Base-by-base conservation (phyloP, 2,113 vertebrate species). In the Zosterops lateralis region DNA sequence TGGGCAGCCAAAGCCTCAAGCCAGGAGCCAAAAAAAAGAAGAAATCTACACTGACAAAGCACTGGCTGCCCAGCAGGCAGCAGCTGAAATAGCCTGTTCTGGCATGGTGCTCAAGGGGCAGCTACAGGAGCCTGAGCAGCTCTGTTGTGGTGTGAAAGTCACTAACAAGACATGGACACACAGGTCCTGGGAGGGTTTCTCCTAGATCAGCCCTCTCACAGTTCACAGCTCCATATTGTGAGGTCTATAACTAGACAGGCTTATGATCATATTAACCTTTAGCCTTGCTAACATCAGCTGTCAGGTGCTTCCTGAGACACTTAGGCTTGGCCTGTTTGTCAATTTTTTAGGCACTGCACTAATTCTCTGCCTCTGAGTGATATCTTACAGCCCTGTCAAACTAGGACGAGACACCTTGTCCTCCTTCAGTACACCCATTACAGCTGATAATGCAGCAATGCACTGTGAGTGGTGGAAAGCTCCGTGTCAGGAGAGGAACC, bases 141-240 rank as follows among this genome's bases (percentile, higher is more conserved):
- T 76, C 58, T 45, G 29, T 19, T 50, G 21, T 3, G 0, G 42
- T 6, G 10, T 15, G 26, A 22, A 44, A 25, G 34, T 40, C 7
- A 2, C 38, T 45, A 8, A 57, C 4, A 24, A 48, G 51, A 34
- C 17, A 45, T 1, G 5, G 74, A 51, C n/a, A 18, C 0, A 0
- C 14, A 38, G 16, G n/a, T 15, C 20, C 48, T 50, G 34, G 62
- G n/a, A 57, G 11, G 19, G 19, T 4, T 65, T 65, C 66, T 58
- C 44, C 61, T 54, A 24, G 21, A 32, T 25, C 67, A 89, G 65
- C 28, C 40, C 54, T 51, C 20, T 14, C 60, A 64, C 45, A 58
- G 1, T 28, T 32, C 45, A 48, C 45, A 60, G 1, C n/a, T 66
- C 53, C 40, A 9, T 3, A 14, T 31, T 11, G 17, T 7, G 26